Evolutionary conservation across 2,797 vertebrate species (phyloP), one percentile per base, ranked within the genome.

Genomic region (Mus caroli): DNA sequence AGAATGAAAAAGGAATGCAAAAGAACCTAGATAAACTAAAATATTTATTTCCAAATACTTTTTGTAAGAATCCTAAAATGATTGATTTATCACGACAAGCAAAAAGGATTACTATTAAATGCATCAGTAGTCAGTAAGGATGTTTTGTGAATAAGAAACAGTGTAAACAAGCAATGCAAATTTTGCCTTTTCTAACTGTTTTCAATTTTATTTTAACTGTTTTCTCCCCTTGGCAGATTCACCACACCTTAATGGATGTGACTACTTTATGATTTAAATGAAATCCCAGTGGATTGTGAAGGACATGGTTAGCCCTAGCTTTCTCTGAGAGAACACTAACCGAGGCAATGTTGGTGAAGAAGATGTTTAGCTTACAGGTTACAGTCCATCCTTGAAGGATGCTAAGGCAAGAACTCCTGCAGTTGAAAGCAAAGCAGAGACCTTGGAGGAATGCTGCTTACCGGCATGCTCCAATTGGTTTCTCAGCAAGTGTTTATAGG

Each of bases 151-250:
- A 13, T 13, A 50, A 95, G 24, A 6, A 31, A 15, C 31, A 91
- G 76, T 80, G 31, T 12, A 85, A 85, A 62, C 11, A 13, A 60
- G 79, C 64, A 85, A 5, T 76, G 50, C 79, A 56, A 75, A 79
- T 34, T 94, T 88, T 90, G 92, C 22, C 37, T n/a, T 54, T 83
- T 67, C 10, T 64, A 87, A 56, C 75, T n/a, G 4, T 77, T 93
- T 90, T 69, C 17, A 34, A 64, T 64, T 31, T 64, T 64, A 64
- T 64, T 31, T 64, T 64, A 64, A 64, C 28, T 43, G 5, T 78
- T 88, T 93, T 90, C 26, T 64, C 24, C 64, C 34, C 28, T 69
- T 34, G 62, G 50, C 20, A 88, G 34, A 89, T 40, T 88, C 24
- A 46, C 87, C 7, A 54, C 62, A 78, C 54, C 79, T 90, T 22